Base-by-base conservation (phyloP, 1,140 invertebrate species). In the Eubasilissa regina region DNA sequence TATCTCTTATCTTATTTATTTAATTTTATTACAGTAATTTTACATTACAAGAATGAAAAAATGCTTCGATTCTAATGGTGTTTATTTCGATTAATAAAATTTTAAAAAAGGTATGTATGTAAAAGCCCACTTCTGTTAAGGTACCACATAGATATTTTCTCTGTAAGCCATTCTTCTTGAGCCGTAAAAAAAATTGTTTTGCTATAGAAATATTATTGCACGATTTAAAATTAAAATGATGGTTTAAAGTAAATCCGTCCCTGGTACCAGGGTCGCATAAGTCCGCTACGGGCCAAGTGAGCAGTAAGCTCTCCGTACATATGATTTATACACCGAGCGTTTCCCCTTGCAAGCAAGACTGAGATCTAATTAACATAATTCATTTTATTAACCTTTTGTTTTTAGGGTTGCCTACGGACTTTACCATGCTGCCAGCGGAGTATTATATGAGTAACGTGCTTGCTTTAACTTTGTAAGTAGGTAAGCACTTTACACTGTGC, bases 311-410 rank as follows among this genome's bases (percentile, higher is more conserved):
- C 43, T 75, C 43, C 43, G 21, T 43, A 66, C 43, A 47, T 81
- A 81, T 81, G 80, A 79, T 81, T 81, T 81, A 81, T 81, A 70
- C 75, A 73, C 43, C 73, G 51, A 51, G 74, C 73, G 74, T 68
- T 78, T 68, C 77, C 25, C 19, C 48, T 35, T 51, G 58, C 58
- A 12, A 35, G 70, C 75, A 72, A 56, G 55, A 53, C 51, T 75
- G 62, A 77, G 53, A 81, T 81, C 80, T 81, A 81, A 81, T 81
- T 79, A 81, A 78, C 80, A 81, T 81, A 81, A 81, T 79, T 79
- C 80, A 79, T 72, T 81, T 81, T 78, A 81, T 81, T 75, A 81
- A 79, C 77, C 80, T 79, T 81, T 81, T 77, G 78, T 77, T 81
- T 81, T 72, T 73, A 70, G 62, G 70, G 48, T 56, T 56, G 19